Evolutionary conservation across 2,888 invertebrate genomes (phyloP).

Genomic region (Thalpophila matura): DNA sequence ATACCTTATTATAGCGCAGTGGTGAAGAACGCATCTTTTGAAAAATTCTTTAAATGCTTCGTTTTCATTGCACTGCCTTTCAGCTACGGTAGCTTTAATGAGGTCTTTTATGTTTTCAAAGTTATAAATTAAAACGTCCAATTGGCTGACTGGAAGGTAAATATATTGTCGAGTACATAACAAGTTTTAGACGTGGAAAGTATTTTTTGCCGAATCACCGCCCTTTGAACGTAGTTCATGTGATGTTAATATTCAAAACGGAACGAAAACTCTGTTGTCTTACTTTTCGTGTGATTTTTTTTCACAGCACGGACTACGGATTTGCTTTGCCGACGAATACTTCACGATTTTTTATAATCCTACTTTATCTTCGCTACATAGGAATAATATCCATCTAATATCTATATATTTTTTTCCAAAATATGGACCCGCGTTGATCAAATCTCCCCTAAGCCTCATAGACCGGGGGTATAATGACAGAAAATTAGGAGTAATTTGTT

Average conservation of each 20-base stretch:
- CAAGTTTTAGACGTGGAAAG: constrained; percentile 7
- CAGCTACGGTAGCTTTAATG: constrained; percentile 64
- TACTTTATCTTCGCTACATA: constrained; percentile 25
- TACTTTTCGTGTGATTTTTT: constrained; percentile 32
- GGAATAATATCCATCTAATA: constrained; percentile 13
- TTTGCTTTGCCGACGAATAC: constrained; percentile 19
- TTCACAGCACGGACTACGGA: constrained; percentile 23
- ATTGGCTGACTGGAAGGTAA: constrained; percentile 75
- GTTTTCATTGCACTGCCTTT: constrained; percentile 69
- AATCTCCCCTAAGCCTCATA: constrained; percentile 28
- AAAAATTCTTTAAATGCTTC: constrained; percentile 73
- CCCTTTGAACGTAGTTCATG: constrained; percentile 54
- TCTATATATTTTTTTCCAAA: constrained; percentile 28
- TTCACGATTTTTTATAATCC: constrained; percentile 35
- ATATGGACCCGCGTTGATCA: constrained; percentile 19
- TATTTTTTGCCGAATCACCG: constrained; percentile 37
- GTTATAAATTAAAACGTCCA: constrained; percentile 78
- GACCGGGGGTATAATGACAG: too few relatives aligned
- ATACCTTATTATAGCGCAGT: constrained; percentile 72
- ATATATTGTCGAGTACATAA: constrained; percentile 46
- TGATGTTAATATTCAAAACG: constrained; percentile 51
- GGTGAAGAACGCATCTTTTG: constrained; percentile 68
- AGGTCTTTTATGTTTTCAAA: constrained; percentile 76
- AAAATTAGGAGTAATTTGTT: too few relatives aligned
- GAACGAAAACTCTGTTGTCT: constrained; percentile 57